phyloP scores from a whole-genome alignment of 2,888 invertebrate genomes.

The Heliconius cydno region DNA sequence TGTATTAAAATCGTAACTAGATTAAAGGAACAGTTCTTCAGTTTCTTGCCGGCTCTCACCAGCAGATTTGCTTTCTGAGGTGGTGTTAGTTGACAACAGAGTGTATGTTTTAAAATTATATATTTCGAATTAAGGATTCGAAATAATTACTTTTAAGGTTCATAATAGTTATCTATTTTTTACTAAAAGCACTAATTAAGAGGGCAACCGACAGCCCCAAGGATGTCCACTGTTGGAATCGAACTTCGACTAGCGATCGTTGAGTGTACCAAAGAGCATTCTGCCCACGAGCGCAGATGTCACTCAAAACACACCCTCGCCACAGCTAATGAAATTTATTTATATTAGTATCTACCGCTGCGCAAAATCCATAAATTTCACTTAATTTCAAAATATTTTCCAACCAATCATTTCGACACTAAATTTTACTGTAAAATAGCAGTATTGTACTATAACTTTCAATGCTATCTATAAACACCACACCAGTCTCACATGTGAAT shows the following conservation, averaged over 20 bases:
- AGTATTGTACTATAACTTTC: background rate
- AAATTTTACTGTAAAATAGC: background rate
- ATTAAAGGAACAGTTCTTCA: background rate
- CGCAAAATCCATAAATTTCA: background rate
- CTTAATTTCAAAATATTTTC: background rate
- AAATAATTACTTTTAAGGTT: too few relatives aligned
- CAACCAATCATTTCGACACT: background rate
- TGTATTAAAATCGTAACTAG: background rate
- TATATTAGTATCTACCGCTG: background rate
- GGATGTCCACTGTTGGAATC: too few relatives aligned
- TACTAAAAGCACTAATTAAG: too few relatives aligned
- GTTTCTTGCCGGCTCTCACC: background rate
- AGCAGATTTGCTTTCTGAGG: too few relatives aligned
- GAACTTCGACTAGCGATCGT: too few relatives aligned
- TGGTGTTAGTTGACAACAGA: too few relatives aligned
- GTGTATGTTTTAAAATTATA: too few relatives aligned
- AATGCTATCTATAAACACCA: background rate
- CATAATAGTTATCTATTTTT: too few relatives aligned
- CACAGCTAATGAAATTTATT: background rate
- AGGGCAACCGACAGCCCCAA: too few relatives aligned
- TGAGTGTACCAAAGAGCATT: too few relatives aligned
- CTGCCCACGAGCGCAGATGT: background rate
- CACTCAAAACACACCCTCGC: background rate
- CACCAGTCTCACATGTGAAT: slow-evolving; percentile 5
- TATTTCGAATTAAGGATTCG: too few relatives aligned